Evolutionary conservation across 2,113 vertebrate species (phyloP), one percentile per base, ranked within the genome.

Genomic region (Neolamprologus cancellatus): DNA sequence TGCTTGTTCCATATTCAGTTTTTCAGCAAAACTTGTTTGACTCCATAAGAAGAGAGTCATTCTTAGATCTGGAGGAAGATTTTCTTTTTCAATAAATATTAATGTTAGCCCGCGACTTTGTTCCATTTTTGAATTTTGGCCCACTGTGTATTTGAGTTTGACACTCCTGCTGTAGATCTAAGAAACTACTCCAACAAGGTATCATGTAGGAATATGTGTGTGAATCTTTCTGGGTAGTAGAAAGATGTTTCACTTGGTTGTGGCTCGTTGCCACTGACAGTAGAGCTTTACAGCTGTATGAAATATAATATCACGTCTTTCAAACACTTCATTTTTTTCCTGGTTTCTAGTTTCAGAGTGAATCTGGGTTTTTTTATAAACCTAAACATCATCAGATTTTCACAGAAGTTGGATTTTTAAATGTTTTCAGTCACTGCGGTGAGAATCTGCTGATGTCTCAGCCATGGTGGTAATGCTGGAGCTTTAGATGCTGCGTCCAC

Each of bases 401-500:
- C 5, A 46, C 39, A 46, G 20, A 6, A 44, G 20, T 74, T 23
- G 36, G 64, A 39, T 20, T 14, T 66, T 39, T 41, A 18, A 1
- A n/a, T 1, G n/a, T 44, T 44, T 25, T 44, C 20, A 17, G 13
- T 44, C 66, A 10, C 8, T 44, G 66, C 2, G 14, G 5, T 25
- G 3, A 71, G 13, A 25, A 44, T 7, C 20, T 2, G 5, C 54
- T 55, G 54, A 55, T 1, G 39, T 28, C 20, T 71, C 66, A 15
- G 64, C 66, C 20, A 0, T 2, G 2, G 14, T 0, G 13, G 20
- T 44, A 17, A 71, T 25, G 36, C 36, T 41, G 32, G 8, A 14
- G 39, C 66, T 4, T 12, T 64, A 36, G 17, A n/a, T 41, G n/a
- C 36, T 44, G 13, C 5, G 13, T 44, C 20, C 64, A 44, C 36